Percentiles rank a stretch among this genome's conserved stretches.
phyloP scores from a whole-genome alignment of 2,113 vertebrate species.

The Galemys pyrenaicus region DNA sequence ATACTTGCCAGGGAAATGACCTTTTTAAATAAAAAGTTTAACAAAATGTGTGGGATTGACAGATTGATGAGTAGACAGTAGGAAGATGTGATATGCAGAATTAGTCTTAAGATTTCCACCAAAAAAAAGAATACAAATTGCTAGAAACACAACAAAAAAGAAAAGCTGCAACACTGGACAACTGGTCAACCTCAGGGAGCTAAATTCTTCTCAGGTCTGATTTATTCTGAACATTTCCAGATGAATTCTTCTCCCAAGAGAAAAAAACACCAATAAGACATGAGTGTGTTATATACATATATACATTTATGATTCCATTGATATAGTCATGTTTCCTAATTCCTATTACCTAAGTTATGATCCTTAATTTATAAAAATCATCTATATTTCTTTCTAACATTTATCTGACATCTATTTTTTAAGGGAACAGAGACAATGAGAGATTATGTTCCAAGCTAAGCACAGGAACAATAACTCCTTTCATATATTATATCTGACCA shows the following conservation, averaged over 20 bases:
- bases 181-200: not conserved
- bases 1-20: too few species aligned
- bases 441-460: not conserved
- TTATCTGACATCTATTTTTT: not conserved
- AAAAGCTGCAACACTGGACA: not conserved
- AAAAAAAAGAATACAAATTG: not conserved
- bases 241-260: not conserved
- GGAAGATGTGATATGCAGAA: not conserved
- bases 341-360: too few species aligned
- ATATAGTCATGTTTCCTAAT: not conserved
- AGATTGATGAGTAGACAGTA: not conserved
- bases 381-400: not conserved
- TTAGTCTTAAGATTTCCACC: not conserved
- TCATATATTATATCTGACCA: not conserved
- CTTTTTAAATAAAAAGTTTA: constrained; percentile 14
- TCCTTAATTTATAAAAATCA: too few species aligned
- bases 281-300: not conserved
- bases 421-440: not conserved
- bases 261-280: not conserved
- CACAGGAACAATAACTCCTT: not conserved
- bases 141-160: not conserved
- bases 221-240: constrained; percentile 19
- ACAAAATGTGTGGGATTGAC: not conserved
- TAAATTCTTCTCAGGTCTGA: not conserved
- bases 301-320: not conserved